Percentiles rank a stretch among this genome's conserved stretches.
These are phyloP conservation scores for Xyliphius kryptos DNA, from an alignment of 2,113 vertebrate species.

Conservation along the genomic window DNA sequence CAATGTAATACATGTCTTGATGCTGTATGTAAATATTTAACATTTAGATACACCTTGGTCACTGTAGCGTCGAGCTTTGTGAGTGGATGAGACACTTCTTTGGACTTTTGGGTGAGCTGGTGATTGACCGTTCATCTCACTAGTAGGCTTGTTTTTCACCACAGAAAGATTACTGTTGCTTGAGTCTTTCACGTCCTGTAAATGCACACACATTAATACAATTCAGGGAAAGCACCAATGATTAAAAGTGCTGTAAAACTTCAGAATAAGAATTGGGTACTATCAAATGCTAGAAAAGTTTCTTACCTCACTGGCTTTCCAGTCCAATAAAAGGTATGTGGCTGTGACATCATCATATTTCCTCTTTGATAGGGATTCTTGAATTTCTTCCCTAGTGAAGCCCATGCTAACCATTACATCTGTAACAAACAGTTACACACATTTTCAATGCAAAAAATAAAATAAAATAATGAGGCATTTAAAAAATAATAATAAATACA, in stretches of 20 bases:
- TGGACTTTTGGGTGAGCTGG: constrained; percentile 90
- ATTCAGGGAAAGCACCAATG: too few species aligned
- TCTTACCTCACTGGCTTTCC: constrained; percentile 90
- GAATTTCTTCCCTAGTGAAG: constrained; percentile 94
- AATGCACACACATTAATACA: not conserved
- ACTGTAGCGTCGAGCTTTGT: constrained; percentile 93
- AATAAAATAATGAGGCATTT: too few species aligned
- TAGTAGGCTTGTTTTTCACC: constrained; percentile 85
- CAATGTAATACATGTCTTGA: too few species aligned
- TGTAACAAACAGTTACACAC: constrained; percentile 49
- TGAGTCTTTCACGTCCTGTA: constrained; percentile 84
- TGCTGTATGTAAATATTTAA: not conserved
- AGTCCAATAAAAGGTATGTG: constrained; percentile 89
- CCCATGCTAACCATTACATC: constrained; percentile 98
- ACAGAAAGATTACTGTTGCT: constrained; percentile 92
- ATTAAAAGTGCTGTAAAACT: too few species aligned
- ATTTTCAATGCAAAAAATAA: too few species aligned
- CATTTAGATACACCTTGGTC: constrained; percentile 76
- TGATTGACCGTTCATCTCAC: constrained; percentile 91
- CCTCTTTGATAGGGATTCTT: constrained; percentile 96
- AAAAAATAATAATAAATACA: too few species aligned
- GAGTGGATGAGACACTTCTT: constrained; percentile 86
- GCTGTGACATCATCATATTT: constrained; percentile 98
- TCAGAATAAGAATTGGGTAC: not conserved
- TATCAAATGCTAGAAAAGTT: not conserved